Evolutionary conservation across 2,113 vertebrate species (phyloP).

Genomic region (Zeus faber): DNA sequence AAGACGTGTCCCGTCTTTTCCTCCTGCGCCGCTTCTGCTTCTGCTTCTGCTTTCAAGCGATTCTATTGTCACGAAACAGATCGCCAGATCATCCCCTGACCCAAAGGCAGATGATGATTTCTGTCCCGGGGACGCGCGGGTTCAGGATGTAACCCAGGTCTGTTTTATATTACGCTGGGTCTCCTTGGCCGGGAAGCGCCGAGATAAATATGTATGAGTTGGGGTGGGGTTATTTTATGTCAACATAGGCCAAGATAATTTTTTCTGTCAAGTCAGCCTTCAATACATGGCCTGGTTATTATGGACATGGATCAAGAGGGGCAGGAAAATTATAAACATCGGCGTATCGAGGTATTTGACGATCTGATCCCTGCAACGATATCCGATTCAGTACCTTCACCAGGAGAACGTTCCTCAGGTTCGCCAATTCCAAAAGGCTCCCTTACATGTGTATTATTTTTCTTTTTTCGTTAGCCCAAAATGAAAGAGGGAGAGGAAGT

Average conservation of each 20-base stretch:
- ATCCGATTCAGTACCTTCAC: no score
- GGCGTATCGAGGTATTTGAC: no score
- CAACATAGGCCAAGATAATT: conserved; percentile 10
- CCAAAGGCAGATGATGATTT: no score
- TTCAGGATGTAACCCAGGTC: conserved; percentile 22
- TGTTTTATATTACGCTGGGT: conserved; percentile 13
- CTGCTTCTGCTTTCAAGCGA: no score
- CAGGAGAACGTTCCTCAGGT: background rate
- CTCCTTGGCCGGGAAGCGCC: background rate
- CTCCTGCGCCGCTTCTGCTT: no score
- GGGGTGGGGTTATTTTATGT: conserved; percentile 11
- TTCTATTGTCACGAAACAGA: no score
- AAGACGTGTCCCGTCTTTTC: no score
- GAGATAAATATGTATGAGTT: conserved; percentile 32
- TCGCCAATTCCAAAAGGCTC: background rate
- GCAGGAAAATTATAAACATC: background rate
- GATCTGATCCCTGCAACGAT: no score
- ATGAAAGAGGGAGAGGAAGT: conserved; percentile 12
- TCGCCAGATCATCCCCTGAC: no score
- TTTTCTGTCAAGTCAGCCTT: background rate
- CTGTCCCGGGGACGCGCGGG: background rate
- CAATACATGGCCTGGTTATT: conserved; percentile 1
- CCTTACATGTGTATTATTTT: no score
- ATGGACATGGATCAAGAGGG: conserved; percentile 10
- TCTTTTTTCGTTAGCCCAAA: background rate